These are phyloP conservation scores for Pseudomugil gertrudae DNA, from an alignment of 2,797 vertebrate genomes.

Conservation along the genomic window DNA sequence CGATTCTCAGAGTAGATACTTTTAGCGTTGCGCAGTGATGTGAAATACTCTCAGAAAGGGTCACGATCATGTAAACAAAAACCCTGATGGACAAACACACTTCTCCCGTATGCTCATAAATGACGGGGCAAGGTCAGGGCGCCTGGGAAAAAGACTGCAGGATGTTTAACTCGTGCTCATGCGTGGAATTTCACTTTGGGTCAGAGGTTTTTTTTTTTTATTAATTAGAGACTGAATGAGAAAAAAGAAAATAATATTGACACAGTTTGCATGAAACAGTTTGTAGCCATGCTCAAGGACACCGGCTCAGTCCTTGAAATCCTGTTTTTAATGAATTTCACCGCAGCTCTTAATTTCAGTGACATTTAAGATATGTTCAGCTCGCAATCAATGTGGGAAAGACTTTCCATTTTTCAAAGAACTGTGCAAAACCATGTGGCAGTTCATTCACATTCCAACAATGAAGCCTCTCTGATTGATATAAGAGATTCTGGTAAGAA, in stretches of 20 bases:
- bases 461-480: conserved; percentile 26
- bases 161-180: conserved; percentile 14
- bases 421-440: conserved; percentile 27
- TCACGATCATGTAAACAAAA: conserved; percentile 27
- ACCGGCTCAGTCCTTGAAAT: conserved; percentile 11
- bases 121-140: conserved; percentile 15
- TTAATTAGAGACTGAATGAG: conserved; percentile 13
- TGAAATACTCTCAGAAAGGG: conserved; percentile 8
- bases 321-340: too few species aligned
- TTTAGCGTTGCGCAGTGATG: background rate
- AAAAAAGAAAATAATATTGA: conserved; percentile 7
- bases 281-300: background rate
- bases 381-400: conserved; percentile 35
- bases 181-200: conserved; percentile 19
- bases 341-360: conserved; percentile 26
- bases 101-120: conserved; percentile 37
- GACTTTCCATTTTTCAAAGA: conserved; percentile 22
- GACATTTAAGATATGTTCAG: conserved; percentile 38
- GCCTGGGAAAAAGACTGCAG: conserved; percentile 41
- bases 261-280: background rate
- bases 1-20: background rate
- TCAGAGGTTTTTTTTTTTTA: conserved; percentile 30
- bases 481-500: conserved; percentile 26
- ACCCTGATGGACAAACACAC: conserved; percentile 23
- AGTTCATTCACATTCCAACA: conserved; percentile 45